These are phyloP conservation scores for Hirundichthys speculiger DNA, from an alignment of 2,113 vertebrate species.

Conservation along the genomic window DNA sequence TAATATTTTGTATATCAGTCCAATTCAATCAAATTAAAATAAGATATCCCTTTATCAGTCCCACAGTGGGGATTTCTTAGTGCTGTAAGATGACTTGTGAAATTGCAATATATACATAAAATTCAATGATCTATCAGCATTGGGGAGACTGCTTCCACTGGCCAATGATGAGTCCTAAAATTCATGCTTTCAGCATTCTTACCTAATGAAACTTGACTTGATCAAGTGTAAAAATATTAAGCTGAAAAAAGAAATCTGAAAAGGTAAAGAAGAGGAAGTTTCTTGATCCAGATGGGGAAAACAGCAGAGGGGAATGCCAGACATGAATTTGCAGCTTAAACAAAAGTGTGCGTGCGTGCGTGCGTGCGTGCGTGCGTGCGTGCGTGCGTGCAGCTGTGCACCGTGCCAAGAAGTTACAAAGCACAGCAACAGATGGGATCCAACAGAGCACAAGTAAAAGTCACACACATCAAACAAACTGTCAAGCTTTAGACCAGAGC, in stretches of 20 bases:
- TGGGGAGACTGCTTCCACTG: background rate
- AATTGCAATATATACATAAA: background rate
- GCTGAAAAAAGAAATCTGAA: constrained; percentile 1
- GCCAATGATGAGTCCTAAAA: too few relatives aligned
- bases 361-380: background rate
- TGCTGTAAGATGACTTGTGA: background rate
- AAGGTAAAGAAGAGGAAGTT: constrained; percentile 16
- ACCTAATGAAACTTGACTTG: background rate
- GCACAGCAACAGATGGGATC: constrained; percentile 37
- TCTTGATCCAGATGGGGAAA: constrained; percentile 53
- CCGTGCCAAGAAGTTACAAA: constrained; percentile 31
- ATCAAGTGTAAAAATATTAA: background rate
- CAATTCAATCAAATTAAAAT: too few relatives aligned
- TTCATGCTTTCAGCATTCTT: too few relatives aligned
- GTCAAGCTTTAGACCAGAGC: constrained; percentile 50
- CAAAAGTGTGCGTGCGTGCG: constrained; percentile 14
- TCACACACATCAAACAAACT: constrained; percentile 66
- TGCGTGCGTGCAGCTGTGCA: constrained; percentile 7
- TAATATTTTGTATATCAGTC: too few relatives aligned
- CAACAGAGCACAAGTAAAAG: constrained; percentile 63
- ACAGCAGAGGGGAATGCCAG: constrained; percentile 33
- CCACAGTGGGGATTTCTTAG: too few relatives aligned
- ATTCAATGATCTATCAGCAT: background rate
- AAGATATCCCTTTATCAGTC: too few relatives aligned
- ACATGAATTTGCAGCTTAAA: constrained; percentile 40